Conservation (phyloP, 2,888 invertebrate genomes). For the Athrips mouffetella region DNA sequence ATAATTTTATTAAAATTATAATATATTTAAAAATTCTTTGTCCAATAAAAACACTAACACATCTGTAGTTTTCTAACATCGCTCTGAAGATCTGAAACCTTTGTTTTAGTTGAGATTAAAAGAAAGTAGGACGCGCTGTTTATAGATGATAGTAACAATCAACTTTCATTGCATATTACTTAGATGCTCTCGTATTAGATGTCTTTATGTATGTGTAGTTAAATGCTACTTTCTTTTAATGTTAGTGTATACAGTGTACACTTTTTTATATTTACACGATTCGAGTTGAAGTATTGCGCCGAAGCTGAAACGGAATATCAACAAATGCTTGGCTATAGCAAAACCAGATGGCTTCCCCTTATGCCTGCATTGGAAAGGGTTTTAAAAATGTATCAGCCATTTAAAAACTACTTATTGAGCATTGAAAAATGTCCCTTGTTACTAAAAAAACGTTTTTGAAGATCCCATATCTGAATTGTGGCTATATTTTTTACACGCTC, state of each 20-base stretch:
- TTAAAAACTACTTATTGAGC: conserved; percentile 37
- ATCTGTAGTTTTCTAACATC: not conserved
- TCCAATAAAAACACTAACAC: no score
- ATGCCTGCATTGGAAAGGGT: conserved; percentile 15
- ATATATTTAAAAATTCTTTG: no score
- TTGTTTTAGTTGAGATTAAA: conserved; percentile 23
- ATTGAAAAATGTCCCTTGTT: conserved; percentile 34
- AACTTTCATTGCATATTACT: no score
- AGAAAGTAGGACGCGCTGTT: conserved; percentile 24
- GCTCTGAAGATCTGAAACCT: not conserved
- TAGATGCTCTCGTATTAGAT: no score
- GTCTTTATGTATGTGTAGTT: not conserved
- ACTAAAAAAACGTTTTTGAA: conserved; percentile 34
- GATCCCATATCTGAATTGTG: conserved; percentile 34
- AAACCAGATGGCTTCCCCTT: no score
- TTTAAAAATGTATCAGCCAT: conserved; percentile 35
- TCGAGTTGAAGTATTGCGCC: no score
- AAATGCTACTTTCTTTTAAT: no score
- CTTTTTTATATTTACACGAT: no score
- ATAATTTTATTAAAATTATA: no score
- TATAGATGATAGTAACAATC: not conserved
- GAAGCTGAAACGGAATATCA: no score
- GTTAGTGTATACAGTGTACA: no score
- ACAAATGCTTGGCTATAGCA: no score
- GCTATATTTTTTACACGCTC: conserved; percentile 29